These are phyloP conservation scores for Acanthosepion lycidas DNA, from an alignment of 2,888 invertebrate genomes.

Conservation along the genomic window DNA sequence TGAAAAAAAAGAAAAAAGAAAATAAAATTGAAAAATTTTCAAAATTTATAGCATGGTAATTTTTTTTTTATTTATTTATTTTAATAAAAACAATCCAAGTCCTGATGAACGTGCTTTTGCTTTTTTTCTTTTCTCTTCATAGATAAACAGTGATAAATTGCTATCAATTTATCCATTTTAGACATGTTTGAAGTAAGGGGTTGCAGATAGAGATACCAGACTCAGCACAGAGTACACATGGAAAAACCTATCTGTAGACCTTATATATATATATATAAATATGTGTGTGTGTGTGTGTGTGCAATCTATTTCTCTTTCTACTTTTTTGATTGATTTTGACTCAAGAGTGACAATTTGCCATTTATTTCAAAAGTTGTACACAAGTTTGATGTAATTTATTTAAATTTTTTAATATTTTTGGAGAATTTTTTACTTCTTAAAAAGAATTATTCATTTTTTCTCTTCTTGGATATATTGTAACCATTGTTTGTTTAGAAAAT, in stretches of 20 bases:
- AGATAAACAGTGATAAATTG: constrained; percentile 33
- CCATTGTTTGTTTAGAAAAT: neutral
- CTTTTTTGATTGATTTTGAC: neutral
- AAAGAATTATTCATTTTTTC: neutral
- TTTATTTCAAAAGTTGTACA: neutral
- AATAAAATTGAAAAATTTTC: no score
- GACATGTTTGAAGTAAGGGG: neutral
- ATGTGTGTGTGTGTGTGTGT: neutral
- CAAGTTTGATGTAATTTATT: neutral
- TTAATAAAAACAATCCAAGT: neutral
- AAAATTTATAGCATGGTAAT: neutral
- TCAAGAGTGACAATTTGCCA: neutral
- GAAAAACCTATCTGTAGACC: neutral
- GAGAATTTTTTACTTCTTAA: neutral
- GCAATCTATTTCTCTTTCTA: neutral
- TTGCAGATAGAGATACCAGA: neutral
- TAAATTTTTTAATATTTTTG: neutral
- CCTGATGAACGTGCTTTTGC: neutral
- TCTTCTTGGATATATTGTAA: neutral
- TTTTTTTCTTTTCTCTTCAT: neutral
- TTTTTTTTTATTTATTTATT: neutral
- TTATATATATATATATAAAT: no score
- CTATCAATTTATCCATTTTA: constrained; percentile 17
- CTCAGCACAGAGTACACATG: neutral
- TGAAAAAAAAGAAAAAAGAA: neutral